Percentiles rank a stretch among this genome's conserved stretches.
phyloP scores from a whole-genome alignment of 2,888 invertebrate genomes.

The Philereme transversata region DNA sequence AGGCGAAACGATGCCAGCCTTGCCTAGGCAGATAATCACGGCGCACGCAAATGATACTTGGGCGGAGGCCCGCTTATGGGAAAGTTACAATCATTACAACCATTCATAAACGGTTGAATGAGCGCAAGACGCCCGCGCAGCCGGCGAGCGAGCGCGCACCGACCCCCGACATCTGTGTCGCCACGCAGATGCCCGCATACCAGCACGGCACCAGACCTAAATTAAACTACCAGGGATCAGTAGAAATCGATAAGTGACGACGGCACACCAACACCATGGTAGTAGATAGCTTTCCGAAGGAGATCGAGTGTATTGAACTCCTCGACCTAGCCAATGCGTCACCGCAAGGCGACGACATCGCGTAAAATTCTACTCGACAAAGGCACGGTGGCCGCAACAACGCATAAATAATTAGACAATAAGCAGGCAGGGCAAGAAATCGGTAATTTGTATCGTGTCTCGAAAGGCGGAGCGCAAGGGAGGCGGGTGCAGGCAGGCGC shows the following conservation, averaged over 20 bases:
- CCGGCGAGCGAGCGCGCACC: constrained; percentile 58
- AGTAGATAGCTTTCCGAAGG: constrained; percentile 28
- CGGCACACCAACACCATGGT: constrained; percentile 19
- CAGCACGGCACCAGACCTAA: constrained; percentile 30
- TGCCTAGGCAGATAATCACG: constrained; percentile 45
- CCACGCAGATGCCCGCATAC: constrained; percentile 48
- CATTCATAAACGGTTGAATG: constrained; percentile 81
- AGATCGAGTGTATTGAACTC: constrained; percentile 73
- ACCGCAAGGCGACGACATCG: constrained; percentile 58
- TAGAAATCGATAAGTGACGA: constrained; percentile 28
- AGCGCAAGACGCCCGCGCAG: constrained; percentile 65
- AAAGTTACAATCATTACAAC: constrained; percentile 76
- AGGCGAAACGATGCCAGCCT: constrained; percentile 37
- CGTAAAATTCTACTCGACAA: constrained; percentile 74
- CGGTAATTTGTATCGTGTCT: constrained; percentile 79
- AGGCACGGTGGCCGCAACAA: constrained; percentile 69
- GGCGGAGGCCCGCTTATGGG: constrained; percentile 74
- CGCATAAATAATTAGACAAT: constrained; percentile 82
- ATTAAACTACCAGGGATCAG: constrained; percentile 31
- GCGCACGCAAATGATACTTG: constrained; percentile 55
- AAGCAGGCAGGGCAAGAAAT: constrained; percentile 81
- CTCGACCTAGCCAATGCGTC: constrained; percentile 73
- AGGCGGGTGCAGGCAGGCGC: constrained; percentile 75
- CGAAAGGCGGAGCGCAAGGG: constrained; percentile 77
- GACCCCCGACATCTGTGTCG: constrained; percentile 63